phyloP scores from a whole-genome alignment of 1,140 invertebrate genomes.

The Plectrocnemia conspersa region DNA sequence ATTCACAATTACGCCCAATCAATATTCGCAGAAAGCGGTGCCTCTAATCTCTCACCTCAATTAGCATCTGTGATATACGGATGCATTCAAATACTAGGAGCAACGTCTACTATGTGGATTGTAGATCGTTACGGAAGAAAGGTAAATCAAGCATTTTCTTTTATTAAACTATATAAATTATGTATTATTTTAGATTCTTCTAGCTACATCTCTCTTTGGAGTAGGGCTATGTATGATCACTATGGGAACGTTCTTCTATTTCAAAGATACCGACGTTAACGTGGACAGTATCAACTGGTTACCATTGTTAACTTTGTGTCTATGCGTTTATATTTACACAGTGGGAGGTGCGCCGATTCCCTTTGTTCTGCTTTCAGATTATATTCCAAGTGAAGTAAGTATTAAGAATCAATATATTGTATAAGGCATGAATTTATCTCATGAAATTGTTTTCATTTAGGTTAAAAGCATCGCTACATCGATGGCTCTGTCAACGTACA shows the following conservation, averaged over 20 bases:
- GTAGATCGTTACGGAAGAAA: too few species aligned
- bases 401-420: background rate
- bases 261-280: conserved; percentile 37
- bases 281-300: conserved; percentile 37
- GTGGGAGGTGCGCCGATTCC: conserved; percentile 43
- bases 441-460: conserved; percentile 35
- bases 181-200: conserved; percentile 37
- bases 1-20: conserved; percentile 24
- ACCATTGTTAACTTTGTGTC: conserved; percentile 39
- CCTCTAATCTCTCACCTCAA: conserved; percentile 7
- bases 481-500: conserved; percentile 42
- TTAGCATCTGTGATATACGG: conserved; percentile 21
- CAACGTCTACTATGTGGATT: too few species aligned
- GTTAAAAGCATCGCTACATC: conserved; percentile 43
- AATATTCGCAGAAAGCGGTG: conserved; percentile 26
- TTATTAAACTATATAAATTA: too few species aligned
- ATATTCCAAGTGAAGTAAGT: conserved; percentile 42
- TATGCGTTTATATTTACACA: conserved; percentile 43
- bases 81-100: conserved; percentile 22
- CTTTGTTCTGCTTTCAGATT: conserved; percentile 43
- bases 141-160: too few species aligned
- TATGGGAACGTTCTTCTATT: conserved; percentile 36
- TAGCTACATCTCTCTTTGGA: conserved; percentile 38
- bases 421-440: background rate
- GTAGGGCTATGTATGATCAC: conserved; percentile 38